A percentile compares a stretch with the other conserved stretches of the same genome.
Conservation (phyloP, 2,113 vertebrate species). For the Steatornis caripensis region DNA sequence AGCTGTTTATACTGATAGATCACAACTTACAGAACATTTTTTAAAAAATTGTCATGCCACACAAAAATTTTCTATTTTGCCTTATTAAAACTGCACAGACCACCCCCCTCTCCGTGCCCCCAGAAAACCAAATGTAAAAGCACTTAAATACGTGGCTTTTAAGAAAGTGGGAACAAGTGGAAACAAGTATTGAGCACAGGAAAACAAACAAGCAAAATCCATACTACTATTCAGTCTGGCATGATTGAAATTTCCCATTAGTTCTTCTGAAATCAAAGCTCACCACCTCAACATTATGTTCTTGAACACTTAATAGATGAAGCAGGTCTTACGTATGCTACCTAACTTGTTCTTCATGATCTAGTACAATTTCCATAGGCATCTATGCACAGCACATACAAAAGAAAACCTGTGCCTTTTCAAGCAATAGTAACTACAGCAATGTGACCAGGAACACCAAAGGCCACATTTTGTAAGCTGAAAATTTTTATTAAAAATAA, state of each 20-base stretch:
- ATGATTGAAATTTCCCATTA: not conserved
- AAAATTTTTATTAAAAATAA: not conserved
- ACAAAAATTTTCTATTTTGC: not conserved
- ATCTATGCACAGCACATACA: not conserved
- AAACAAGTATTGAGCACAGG: not conserved
- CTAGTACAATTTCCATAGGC: not conserved
- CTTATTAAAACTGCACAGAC: not conserved
- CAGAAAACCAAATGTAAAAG: not conserved
- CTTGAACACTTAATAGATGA: not conserved
- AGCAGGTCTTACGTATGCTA: not conserved
- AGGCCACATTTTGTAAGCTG: not conserved
- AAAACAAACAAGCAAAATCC: not conserved
- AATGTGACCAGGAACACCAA: not conserved
- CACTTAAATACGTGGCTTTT: not conserved
- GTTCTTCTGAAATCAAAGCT: not conserved
- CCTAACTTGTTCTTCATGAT: not conserved
- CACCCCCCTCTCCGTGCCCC: fast-evolving
- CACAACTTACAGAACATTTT: not conserved
- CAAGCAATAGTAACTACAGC: not conserved
- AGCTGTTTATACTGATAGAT: not conserved
- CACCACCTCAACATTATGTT: not conserved
- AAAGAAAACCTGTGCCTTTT: not conserved
- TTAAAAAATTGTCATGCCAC: not conserved
- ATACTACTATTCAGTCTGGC: not conserved
- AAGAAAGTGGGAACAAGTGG: not conserved